Percentiles rank a stretch among this genome's conserved stretches.
phyloP scores from a whole-genome alignment of 1,140 invertebrate species.

The Sitophilus oryzae region DNA sequence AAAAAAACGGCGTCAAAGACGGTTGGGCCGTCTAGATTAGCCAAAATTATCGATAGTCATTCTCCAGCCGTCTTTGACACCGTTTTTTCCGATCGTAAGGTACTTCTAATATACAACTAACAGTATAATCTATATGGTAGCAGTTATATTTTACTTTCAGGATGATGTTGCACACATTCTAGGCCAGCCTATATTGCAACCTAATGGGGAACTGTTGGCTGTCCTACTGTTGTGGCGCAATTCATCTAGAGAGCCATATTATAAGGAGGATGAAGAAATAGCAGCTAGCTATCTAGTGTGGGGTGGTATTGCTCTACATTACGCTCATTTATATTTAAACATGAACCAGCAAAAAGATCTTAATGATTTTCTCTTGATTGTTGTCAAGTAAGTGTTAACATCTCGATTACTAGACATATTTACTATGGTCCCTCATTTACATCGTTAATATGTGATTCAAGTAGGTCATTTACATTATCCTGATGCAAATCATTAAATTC shows the following conservation, averaged over 20 bases:
- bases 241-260: slow-evolving; percentile 46
- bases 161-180: slow-evolving; percentile 45
- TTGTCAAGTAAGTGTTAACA: slow-evolving; percentile 58
- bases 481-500: no score
- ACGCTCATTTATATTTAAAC: slow-evolving; percentile 55
- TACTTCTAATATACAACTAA: no score
- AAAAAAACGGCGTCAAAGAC: no score
- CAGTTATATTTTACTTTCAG: no score
- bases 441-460: slow-evolving; percentile 3
- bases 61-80: no score
- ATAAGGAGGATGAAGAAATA: slow-evolving; percentile 64
- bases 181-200: slow-evolving; percentile 53
- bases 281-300: slow-evolving; percentile 56
- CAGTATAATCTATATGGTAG: no score
- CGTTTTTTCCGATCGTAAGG: no score
- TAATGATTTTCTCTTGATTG: slow-evolving; percentile 65
- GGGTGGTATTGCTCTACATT: slow-evolving; percentile 58
- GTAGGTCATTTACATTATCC: slow-evolving; percentile 6
- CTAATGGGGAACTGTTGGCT: slow-evolving; percentile 52
- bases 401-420: slow-evolving; percentile 1
- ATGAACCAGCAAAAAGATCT: slow-evolving; percentile 61
- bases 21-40: no score
- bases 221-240: slow-evolving; percentile 48
- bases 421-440: neutral
- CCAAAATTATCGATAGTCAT: no score